phyloP scores from a whole-genome alignment of 2,113 vertebrate genomes.

The Marcusenius ussheri region DNA sequence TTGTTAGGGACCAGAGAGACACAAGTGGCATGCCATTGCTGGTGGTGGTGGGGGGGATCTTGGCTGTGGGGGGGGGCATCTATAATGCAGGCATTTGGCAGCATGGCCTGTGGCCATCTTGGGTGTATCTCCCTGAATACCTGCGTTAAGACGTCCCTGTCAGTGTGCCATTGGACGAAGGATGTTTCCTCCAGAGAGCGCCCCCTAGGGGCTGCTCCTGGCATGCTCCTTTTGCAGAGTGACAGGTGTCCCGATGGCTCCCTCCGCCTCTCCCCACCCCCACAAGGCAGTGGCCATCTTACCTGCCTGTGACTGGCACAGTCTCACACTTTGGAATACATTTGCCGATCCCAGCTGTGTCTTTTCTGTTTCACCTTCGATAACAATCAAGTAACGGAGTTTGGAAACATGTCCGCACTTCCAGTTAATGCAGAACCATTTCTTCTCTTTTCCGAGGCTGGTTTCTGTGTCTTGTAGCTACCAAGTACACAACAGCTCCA shows the following conservation, averaged over 20 bases:
- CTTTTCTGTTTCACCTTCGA: not conserved
- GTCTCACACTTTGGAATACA: not conserved
- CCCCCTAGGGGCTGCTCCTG: not conserved
- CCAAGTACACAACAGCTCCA: not conserved
- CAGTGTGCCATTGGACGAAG: not conserved
- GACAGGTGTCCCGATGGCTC: slow-evolving; percentile 23
- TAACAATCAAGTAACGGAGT: not conserved
- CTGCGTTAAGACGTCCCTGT: not conserved
- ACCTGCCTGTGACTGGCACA: not conserved
- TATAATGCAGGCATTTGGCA: not conserved
- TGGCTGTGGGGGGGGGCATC: not conserved
- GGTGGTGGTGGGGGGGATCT: not conserved
- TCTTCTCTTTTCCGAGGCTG: not conserved
- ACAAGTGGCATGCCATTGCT: not conserved
- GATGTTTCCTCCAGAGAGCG: not conserved
- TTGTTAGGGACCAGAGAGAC: not conserved
- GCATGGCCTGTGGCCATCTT: not conserved
- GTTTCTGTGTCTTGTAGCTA: not conserved
- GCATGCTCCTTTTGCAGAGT: not conserved
- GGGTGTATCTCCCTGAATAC: not conserved
- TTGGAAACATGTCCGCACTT: not conserved
- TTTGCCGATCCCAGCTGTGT: not conserved
- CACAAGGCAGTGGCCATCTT: not conserved
- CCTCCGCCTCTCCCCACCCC: not conserved
- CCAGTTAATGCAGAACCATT: not conserved